Evolutionary conservation across 2,888 invertebrate genomes (phyloP), one percentile per base, ranked within the genome.

Genomic region (Limenitis camilla): DNA sequence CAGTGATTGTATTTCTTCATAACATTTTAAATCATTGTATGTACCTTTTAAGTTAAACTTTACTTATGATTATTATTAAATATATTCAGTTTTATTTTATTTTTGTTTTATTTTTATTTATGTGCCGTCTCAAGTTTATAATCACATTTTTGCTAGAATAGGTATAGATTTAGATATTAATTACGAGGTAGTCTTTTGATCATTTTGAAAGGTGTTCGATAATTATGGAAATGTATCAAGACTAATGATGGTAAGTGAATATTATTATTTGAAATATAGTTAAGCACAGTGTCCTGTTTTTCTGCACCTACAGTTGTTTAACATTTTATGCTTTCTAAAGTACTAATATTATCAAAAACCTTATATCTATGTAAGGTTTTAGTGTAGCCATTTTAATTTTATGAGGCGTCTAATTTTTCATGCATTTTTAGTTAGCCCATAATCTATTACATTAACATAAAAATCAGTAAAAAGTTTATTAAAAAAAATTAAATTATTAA

Each of bases 51-150:
- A 74, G 54, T 80, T 80, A 79, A 67, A 72, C 75, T 71, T 78
- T 79, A 81, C 78, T 78, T 77, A 70, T 81, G 78, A 78, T 76
- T 68, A 76, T 81, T 76, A 80, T 78, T 84, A 75, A 87, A 86
- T 87, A 87, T 87, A 87, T 83, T 82, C 83, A 81, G 81, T 84
- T 85, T 84, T 87, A 86, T 85, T 87, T 87, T 79, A 83, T 74
- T 67, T 82, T 83, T 76, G 80, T 84, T 88, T 88, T 76, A 80
- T 86, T 82, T 76, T 77, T 72, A 69, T 76, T 81, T 76, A 52
- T 74, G 72, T 79, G 73, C 55, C 61, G 67, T 73, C 61, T 61
- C 53, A 55, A 45, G 56, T 39, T 27, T 49, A 28, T 42, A n/a
- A 51, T 1, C 32, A 40, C 41, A 40, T 39, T 29, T 49, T 30